A percentile compares a stretch with the other conserved stretches of the same genome.
These are phyloP conservation scores for Paratrypauchen microcephalus DNA, from an alignment of 2,797 vertebrate genomes.

Conservation along the genomic window DNA sequence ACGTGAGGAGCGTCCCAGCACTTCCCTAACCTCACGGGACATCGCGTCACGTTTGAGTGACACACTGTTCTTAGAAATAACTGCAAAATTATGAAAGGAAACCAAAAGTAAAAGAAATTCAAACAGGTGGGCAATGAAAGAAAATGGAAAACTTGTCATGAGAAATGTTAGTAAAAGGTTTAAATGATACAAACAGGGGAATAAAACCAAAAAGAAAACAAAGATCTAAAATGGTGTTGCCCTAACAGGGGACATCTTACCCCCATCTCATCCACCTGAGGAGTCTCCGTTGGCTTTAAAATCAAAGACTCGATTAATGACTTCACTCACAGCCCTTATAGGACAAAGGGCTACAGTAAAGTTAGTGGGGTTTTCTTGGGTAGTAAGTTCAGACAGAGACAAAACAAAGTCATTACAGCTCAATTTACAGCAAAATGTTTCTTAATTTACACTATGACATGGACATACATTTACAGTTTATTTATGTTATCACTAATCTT, in stretches of 20 bases:
- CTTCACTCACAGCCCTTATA: constrained; percentile 48
- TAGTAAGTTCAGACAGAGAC: constrained; percentile 57
- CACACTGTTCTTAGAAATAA: constrained; percentile 68
- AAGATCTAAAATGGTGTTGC: constrained; percentile 65
- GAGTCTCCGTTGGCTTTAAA: constrained; percentile 99
- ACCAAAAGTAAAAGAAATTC: constrained; percentile 39
- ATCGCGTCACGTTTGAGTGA: constrained; percentile 77
- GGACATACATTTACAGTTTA: constrained; percentile 48
- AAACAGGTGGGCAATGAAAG: constrained; percentile 41
- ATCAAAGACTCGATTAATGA: constrained; percentile 92
- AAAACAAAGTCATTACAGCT: constrained; percentile 58
- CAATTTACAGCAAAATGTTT: constrained; percentile 36
- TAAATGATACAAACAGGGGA: constrained; percentile 40
- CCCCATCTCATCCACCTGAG: constrained; percentile 95
- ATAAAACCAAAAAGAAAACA: constrained; percentile 44
- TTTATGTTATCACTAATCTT: constrained; percentile 32
- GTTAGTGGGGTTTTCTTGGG: constrained; percentile 29
- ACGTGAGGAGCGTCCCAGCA: constrained; percentile 64
- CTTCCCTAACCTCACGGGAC: constrained; percentile 53
- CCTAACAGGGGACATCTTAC: constrained; percentile 86
- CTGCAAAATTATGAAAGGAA: constrained; percentile 56
- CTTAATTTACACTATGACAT: constrained; percentile 44
- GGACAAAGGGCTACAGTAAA: constrained; percentile 40
- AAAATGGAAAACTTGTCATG: constrained; percentile 50
- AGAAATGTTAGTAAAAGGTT: constrained; percentile 37